These are phyloP conservation scores for Sebastes paucispinis DNA, from an alignment of 2,797 vertebrate genomes.

Conservation along the genomic window DNA sequence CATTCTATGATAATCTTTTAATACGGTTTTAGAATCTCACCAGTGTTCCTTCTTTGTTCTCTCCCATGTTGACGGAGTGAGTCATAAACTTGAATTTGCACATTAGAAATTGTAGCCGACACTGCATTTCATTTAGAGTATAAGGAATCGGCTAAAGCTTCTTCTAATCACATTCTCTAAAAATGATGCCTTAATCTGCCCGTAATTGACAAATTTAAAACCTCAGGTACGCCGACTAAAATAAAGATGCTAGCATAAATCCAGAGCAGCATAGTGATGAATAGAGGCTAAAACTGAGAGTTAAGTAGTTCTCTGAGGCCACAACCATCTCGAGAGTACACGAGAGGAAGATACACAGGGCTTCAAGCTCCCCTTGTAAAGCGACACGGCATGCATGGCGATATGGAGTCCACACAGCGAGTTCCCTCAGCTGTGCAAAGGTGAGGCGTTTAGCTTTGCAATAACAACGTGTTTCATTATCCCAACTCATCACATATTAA, in stretches of 20 bases:
- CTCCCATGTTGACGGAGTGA: constrained; percentile 26
- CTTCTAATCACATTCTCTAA: constrained; percentile 23
- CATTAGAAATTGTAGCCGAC: background rate
- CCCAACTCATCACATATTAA: too few relatives aligned
- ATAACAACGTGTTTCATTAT: too few relatives aligned
- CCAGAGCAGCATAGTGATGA: constrained; percentile 25
- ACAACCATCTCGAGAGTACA: background rate
- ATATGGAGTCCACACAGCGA: background rate
- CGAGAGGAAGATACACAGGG: background rate
- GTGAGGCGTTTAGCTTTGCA: too few relatives aligned
- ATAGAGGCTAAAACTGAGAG: constrained; percentile 6
- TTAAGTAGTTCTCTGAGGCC: background rate
- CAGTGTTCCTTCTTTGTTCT: constrained; percentile 15
- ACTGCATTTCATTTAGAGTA: constrained; percentile 10
- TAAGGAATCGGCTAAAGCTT: background rate
- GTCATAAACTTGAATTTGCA: constrained; percentile 26
- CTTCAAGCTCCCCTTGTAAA: background rate
- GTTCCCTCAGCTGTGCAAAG: constrained; percentile 3
- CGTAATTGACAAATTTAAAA: background rate
- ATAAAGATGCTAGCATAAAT: background rate
- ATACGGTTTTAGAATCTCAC: constrained; percentile 33
- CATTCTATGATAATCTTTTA: constrained; percentile 57
- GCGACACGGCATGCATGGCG: constrained; percentile 7
- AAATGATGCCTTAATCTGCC: constrained; percentile 9
- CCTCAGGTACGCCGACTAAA: constrained; percentile 4